Base-by-base conservation (phyloP, 2,888 invertebrate species). In the Oligia latruncula region DNA sequence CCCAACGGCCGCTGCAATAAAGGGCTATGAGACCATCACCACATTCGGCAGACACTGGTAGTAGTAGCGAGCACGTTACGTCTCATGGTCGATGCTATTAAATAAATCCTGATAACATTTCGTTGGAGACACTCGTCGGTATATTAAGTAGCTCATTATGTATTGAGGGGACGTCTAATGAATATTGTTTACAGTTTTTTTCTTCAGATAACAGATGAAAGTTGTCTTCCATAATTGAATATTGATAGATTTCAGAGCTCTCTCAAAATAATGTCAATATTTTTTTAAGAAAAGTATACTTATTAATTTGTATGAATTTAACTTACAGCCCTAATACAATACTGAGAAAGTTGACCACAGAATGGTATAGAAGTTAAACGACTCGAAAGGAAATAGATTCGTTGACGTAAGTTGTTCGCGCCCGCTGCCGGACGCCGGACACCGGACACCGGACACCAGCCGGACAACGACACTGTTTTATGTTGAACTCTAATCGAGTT, bases 181-280 rank as follows among this genome's bases (percentile, higher is more conserved):
- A 86, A 85, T 83, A 86, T 83, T 85, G 80, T 85, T 85, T 79
- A 74, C 74, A 49, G 20, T 78, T 74, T 70, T 83, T 74, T 82
- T 70, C 74, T 29, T 78, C 40, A 70, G 71, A 73, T 70, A 70
- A 52, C 52, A 40, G 72, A 83, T 17, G n/a, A 74, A 80, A 83
- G 72, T 85, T 77, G 23, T 43, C 66, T 58, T 70, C 55, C 74
- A 35, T 80, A 73, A 80, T 77, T 77, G 86, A 85, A 85, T 86
- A 83, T 77, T 83, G 80, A 80, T 83, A 76, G 74, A 35, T 74
- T 52, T 46, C 15, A 29, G 52, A 64, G 23, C 9, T 60, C n/a
- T 6, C n/a, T 46, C 55, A 43, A 52, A 43, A 70, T 23, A 70
- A 55, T 0, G 23, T 40, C n/a, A 13, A 68, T 62, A 17, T 68